Evolutionary conservation across 2,797 vertebrate species (phyloP), one percentile per base, ranked within the genome.

Genomic region (Pithecia hirsuta): DNA sequence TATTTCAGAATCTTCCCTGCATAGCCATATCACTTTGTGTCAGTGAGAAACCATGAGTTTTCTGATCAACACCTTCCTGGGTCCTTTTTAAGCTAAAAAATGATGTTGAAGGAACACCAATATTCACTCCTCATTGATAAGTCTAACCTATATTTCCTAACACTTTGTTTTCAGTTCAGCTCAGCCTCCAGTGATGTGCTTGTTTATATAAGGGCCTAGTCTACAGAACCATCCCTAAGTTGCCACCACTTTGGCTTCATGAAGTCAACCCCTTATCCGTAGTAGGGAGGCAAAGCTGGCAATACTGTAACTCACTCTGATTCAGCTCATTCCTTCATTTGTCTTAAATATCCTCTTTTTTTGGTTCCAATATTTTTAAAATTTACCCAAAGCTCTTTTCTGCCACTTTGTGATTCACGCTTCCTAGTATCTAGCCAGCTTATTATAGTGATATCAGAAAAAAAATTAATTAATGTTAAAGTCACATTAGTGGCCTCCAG

Each of bases 371-470:
- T 52, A 57, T 74, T 57, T 88, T 87, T 80, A 4, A 84, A 64
- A 87, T 14, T 15, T 14, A 55, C 33, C 9, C 9, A 52, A 61
- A 74, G 28, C 15, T 50, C 48, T 72, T 72, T 91, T 36, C 36
- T 78, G 28, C 48, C 46, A 64, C 15, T 15, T 76, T 87, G 15
- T 89, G 61, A 90, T 19, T 75, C 48, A 72, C 46, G 12, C 9
- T 17, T 17, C 20, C 12, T 57, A 39, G 13, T 41, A 41, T 70
- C 41, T 80, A 80, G 44, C 24, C 24, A 50, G 55, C 12, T 46
- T 44, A 55, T 19, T 36, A 8, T 13, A 55, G 39, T n/a, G 78
- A 96, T 50, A 88, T 74, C n/a, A 88, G 92, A 91, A 41, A 81
- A 75, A 5, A 15, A 61, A 52, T 11, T 55, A 79, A 74, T 59